A percentile compares a stretch with the other conserved stretches of the same genome.
phyloP scores from a whole-genome alignment of 2,888 invertebrate genomes.

The Hydraecia micacea region DNA sequence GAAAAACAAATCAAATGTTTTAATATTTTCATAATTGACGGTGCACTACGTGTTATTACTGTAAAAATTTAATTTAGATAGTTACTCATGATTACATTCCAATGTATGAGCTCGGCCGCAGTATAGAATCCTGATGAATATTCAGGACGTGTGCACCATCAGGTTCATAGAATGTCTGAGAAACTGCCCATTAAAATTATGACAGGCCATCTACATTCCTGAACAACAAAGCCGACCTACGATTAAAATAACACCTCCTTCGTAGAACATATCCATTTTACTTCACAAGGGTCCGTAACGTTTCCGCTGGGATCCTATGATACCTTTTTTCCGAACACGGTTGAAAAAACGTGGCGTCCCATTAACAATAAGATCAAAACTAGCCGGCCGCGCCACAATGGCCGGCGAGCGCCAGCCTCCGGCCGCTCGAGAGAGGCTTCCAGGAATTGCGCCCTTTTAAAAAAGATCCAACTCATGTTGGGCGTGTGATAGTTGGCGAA shows the following conservation, averaged over 20 bases:
- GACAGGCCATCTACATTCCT: constrained; percentile 90
- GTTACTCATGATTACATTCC: constrained; percentile 59
- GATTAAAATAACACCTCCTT: constrained; percentile 90
- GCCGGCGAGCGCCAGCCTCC: constrained; percentile 88
- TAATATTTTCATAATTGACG: constrained; percentile 30
- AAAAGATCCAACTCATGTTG: constrained; percentile 88
- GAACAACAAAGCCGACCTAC: constrained; percentile 88
- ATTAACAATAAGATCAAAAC: constrained; percentile 91
- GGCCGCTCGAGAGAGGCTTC: constrained; percentile 85
- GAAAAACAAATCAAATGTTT: constrained; percentile 2
- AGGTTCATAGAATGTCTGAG: constrained; percentile 82
- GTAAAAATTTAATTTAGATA: constrained; percentile 44
- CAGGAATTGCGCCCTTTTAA: constrained; percentile 88
- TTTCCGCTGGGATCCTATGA: constrained; percentile 89
- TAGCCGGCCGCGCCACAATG: constrained; percentile 88
- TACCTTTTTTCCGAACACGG: constrained; percentile 87
- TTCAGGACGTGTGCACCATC: constrained; percentile 82
- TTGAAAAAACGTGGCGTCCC: constrained; percentile 90
- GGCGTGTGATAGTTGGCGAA: constrained; percentile 86
- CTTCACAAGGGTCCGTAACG: constrained; percentile 89
- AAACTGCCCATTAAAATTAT: constrained; percentile 89
- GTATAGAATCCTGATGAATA: constrained; percentile 78
- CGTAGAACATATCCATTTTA: constrained; percentile 89
- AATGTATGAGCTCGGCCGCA: constrained; percentile 48
- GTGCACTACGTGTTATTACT: constrained; percentile 29